A percentile compares a stretch with the other conserved stretches of the same genome.
These are phyloP conservation scores for Ambastaia sidthimunki DNA, from an alignment of 2,797 vertebrate species.

Conservation along the genomic window DNA sequence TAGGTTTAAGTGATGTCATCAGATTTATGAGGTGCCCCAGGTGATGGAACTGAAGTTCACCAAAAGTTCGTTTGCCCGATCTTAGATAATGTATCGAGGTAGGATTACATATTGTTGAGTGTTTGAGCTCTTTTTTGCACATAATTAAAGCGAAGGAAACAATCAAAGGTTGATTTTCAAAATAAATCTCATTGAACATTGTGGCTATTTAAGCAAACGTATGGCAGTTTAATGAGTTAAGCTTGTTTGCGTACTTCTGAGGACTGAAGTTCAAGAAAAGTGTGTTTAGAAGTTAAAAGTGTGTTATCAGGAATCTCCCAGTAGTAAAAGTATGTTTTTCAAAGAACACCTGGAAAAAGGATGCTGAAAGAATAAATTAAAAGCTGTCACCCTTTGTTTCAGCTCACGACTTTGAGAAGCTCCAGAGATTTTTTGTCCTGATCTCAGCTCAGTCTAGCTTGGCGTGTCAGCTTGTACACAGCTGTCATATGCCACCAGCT, in stretches of 20 bases:
- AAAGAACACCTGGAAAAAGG: not conserved
- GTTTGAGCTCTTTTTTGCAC: not conserved
- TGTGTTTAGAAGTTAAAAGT: not conserved
- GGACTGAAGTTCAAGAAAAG: not conserved
- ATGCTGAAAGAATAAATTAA: not conserved
- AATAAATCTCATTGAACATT: not conserved
- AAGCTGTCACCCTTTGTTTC: not conserved
- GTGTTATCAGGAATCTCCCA: not conserved
- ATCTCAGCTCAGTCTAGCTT: not conserved
- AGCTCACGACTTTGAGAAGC: not conserved
- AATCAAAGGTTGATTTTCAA: slow-evolving; percentile 1
- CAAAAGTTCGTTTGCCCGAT: not conserved
- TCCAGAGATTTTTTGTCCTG: not conserved
- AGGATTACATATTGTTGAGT: not conserved
- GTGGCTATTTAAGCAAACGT: not conserved
- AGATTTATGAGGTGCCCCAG: not conserved
- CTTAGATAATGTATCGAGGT: not conserved
- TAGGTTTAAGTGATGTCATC: slow-evolving; percentile 3
- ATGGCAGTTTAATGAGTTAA: not conserved
- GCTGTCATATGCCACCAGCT: slow-evolving; percentile 19
- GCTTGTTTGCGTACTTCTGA: not conserved
- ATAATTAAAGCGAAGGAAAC: not conserved
- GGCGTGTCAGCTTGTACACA: slow-evolving; percentile 3
- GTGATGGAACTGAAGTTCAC: not conserved
- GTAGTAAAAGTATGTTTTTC: not conserved